Base-by-base conservation (phyloP, 2,888 invertebrate genomes). In the Cryptocheilus praepositus region DNA sequence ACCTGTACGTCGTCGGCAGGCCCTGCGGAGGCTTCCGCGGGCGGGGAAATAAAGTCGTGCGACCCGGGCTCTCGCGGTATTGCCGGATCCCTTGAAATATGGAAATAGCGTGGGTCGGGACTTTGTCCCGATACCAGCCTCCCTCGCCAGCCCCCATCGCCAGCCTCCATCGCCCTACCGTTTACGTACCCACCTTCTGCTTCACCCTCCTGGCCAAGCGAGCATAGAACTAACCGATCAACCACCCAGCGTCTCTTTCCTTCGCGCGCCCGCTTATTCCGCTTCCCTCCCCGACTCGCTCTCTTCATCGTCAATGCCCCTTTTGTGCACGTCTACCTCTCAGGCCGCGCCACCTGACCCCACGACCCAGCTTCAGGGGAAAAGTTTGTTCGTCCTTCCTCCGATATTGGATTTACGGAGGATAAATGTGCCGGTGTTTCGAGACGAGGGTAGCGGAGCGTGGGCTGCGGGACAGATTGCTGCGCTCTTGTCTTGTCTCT, bases 1-100 rank as follows among this genome's bases (percentile, higher is more conserved):
- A 18, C 62, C 60, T 22, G 63, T 70, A 11, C 36, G 36, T 36
- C 36, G 36, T 36, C 36, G 36, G 3, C 28, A 7, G 36, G 36
- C 11, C 36, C 28, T 7, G 4, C 28, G 28, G 56, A 21, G 44
- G 25, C 4, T 3, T 19, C 13, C 22, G 28, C 0, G 59, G 16
- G 68, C 49, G 16, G 58, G 61, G 55, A 64, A 67, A 70, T 62
- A 67, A 74, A 70, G 70, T 67, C 69, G 66, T 11, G 28, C 49
- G 52, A 61, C 16, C 36, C 18, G 61, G 16, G n/a, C 52, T 8
- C 8, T n/a, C 49, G 69, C 46, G 70, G 36, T 36, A 76, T 73
- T 73, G 73, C 63, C 67, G 63, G 73, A 76, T 71, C 76, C 73
- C 74, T 62, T 70, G 69, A 77, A 77, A 76, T 71, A 74, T 74